Percentiles rank a stretch among this genome's conserved stretches.
These are phyloP conservation scores for Chymomyza amoena DNA, from an alignment of 2,888 invertebrate species.

Conservation along the genomic window DNA sequence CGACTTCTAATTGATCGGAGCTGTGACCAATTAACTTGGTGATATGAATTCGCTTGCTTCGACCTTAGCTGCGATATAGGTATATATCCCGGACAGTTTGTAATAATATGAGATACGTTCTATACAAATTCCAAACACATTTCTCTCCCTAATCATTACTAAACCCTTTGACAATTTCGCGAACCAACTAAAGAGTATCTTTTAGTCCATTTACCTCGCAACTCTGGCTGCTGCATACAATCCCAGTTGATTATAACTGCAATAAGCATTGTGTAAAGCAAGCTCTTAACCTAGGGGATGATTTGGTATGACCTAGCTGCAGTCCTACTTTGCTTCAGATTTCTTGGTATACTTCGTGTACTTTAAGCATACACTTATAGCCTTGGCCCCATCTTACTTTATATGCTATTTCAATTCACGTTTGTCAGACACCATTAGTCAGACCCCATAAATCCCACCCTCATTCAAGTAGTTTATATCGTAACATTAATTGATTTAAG, in stretches of 20 bases:
- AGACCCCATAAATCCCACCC: constrained; percentile 33
- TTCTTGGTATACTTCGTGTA: neutral
- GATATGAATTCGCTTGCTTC: no score
- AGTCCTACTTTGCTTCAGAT: neutral
- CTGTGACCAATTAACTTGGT: no score
- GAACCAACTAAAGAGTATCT: neutral
- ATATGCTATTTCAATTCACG: no score
- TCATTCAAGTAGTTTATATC: constrained; percentile 36
- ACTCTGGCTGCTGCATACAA: neutral
- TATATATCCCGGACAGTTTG: no score
- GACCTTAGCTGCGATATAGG: no score
- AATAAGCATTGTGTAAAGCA: neutral
- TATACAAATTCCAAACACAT: no score
- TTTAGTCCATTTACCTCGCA: neutral
- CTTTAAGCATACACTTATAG: neutral
- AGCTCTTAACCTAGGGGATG: neutral
- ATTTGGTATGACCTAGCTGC: neutral
- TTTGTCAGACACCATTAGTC: constrained; percentile 23
- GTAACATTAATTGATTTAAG: constrained; percentile 25
- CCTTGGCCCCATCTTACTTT: neutral
- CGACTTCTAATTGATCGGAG: no score
- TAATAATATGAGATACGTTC: no score
- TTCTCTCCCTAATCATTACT: no score
- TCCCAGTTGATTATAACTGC: neutral
- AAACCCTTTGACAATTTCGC: no score